Evolutionary conservation across 2,888 invertebrate species (phyloP), one percentile per base, ranked within the genome.

Genomic region (Oxystoma pomonae): DNA sequence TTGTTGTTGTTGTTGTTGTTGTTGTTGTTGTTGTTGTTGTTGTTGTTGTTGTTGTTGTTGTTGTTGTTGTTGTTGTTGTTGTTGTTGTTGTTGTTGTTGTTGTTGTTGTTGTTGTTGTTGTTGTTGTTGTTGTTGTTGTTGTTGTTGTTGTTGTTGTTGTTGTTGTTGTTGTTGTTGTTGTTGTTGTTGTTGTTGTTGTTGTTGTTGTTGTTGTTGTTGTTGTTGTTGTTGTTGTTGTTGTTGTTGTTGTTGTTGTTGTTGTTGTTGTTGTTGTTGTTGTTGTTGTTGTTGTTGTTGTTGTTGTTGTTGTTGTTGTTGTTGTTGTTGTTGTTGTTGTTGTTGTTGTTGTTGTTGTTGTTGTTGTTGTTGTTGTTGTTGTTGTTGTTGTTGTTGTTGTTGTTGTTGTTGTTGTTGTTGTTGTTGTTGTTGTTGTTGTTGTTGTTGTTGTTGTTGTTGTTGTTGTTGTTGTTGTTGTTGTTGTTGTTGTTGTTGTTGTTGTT

Each of bases 21-120:
- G 60, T 63, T 12, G 55, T 62, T 16, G 63, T 21, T 16, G 58
- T 17, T 2, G 57, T 57, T 17, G 62, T 57, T 3, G 62, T 61
- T 7, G 63, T 56, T 9, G 55, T 51, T 19, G 50, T 50, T n/a
- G 50, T 12, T 50, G 50, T 50, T 50, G 50, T 50, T n/a, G 50
- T 12, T 50, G 50, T 50, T 12, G 50, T 12, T 50, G 50, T 50
- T 50, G 50, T 50, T 50, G 50, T 50, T 50, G 50, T 50, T 50
- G 50, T 50, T 12, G 50, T 9, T 50, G 50, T 12, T 50, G 50
- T 50, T 12, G 50, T 9, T 12, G 50, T 12, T n/a, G 50, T 50
- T 50, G 50, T 50, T n/a, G 50, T 50, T 50, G 50, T 50, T 12
- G 50, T 9, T n/a, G 50, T 12, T 50, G n/a, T 50, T n/a, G 50